Conservation (phyloP, 2,797 vertebrate species). For the Acridotheres tristis region DNA sequence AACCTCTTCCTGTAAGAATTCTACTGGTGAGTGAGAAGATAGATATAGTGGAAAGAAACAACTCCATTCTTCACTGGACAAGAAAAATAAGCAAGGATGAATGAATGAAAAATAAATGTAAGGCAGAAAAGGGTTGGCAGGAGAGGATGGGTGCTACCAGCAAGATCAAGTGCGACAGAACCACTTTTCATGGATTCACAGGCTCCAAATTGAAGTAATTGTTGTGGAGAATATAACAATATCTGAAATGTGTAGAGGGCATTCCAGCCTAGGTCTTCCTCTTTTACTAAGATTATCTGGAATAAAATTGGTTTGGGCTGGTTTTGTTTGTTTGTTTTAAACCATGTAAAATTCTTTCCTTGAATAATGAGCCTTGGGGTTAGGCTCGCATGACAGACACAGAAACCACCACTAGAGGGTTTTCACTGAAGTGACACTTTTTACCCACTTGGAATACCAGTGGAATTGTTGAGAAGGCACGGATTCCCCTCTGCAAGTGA, state of each 20-base stretch:
- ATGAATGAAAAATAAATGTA: background rate
- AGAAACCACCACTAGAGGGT: background rate
- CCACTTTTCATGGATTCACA: background rate
- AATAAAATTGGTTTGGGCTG: background rate
- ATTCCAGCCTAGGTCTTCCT: background rate
- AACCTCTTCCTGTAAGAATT: slow-evolving; percentile 10
- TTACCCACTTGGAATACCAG: background rate
- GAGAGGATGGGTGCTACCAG: background rate
- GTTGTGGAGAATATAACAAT: background rate
- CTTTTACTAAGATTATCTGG: background rate
- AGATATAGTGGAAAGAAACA: background rate
- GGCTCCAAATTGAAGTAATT: background rate
- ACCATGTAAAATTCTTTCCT: background rate
- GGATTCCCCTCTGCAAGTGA: background rate
- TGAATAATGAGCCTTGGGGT: background rate
- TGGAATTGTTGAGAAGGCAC: background rate
- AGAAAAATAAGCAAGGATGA: background rate
- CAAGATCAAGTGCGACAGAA: background rate
- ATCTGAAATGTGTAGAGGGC: background rate
- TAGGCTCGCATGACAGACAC: background rate
- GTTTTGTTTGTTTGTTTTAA: background rate
- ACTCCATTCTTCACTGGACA: background rate
- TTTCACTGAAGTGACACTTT: background rate
- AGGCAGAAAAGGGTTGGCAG: background rate
- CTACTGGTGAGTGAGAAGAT: background rate